These are phyloP conservation scores for Australoheros scitulus DNA, from an alignment of 2,113 vertebrate genomes.

Conservation along the genomic window DNA sequence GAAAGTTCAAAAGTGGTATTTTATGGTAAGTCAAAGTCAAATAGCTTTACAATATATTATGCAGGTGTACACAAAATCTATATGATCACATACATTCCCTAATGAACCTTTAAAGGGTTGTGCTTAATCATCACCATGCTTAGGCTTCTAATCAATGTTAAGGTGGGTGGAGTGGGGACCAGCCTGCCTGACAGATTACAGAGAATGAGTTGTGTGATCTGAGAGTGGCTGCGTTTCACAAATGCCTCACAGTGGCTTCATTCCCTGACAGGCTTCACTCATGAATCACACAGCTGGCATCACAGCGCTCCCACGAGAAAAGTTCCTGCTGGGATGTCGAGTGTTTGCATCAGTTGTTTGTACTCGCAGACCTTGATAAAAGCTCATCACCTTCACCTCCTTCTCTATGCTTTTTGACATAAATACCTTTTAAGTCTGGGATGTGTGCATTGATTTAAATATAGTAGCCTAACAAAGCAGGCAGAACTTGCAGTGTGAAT, in stretches of 20 bases:
- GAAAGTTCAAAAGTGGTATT: not conserved
- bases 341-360: slow-evolving; percentile 61
- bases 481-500: not conserved
- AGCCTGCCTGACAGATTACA: slow-evolving; percentile 39
- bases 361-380: slow-evolving; percentile 46
- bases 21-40: slow-evolving; percentile 39
- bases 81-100: slow-evolving; percentile 24
- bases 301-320: slow-evolving; percentile 4
- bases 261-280: slow-evolving; percentile 53
- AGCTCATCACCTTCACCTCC: slow-evolving; percentile 20
- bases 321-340: slow-evolving; percentile 46
- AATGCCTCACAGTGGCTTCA: slow-evolving; percentile 16
- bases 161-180: slow-evolving; percentile 21
- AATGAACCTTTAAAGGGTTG: slow-evolving; percentile 41
- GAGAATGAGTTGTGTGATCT: slow-evolving; percentile 22
- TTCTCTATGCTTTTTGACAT: not conserved
- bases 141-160: slow-evolving; percentile 55
- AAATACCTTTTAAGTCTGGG: slow-evolving; percentile 36
- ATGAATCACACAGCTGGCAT: slow-evolving; percentile 52
- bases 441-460: slow-evolving; percentile 18
- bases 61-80: slow-evolving; percentile 38
- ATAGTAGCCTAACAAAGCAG: slow-evolving; percentile 2
- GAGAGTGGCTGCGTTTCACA: slow-evolving; percentile 3
- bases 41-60: slow-evolving; percentile 1
- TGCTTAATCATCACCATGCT: slow-evolving; percentile 65